Conservation (phyloP, 2,113 vertebrate species). For the Bubo bubo region DNA sequence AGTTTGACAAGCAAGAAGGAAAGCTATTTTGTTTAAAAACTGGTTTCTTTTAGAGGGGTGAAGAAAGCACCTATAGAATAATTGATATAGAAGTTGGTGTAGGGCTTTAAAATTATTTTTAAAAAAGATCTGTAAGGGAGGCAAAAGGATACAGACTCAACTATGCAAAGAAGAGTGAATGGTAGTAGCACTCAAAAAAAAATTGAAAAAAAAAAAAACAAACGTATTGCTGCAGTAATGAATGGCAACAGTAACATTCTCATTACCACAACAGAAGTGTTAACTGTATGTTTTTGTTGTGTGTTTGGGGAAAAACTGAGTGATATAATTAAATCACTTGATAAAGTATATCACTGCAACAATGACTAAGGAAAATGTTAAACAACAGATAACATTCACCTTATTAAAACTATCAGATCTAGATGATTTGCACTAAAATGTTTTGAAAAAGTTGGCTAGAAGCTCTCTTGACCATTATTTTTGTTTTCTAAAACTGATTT, state of each 20-base stretch:
- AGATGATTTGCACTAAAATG: not conserved
- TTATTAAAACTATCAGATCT: not conserved
- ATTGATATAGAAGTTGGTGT: not conserved
- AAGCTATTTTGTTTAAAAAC: not conserved
- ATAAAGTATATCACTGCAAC: not conserved
- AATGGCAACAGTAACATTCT: not conserved
- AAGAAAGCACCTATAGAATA: not conserved
- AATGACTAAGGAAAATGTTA: not conserved
- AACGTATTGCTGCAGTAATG: not conserved
- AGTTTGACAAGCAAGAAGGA: not conserved
- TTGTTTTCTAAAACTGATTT: not conserved
- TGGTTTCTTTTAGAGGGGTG: not conserved
- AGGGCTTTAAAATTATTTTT: not conserved
- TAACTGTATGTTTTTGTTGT: not conserved
- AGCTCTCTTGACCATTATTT: not conserved
- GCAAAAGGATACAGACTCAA: not conserved
- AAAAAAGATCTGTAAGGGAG: not conserved
- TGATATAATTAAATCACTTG: not conserved
- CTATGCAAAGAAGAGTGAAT: not conserved
- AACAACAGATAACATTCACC: not conserved
- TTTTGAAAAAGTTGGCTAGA: not conserved
- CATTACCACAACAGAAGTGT: not conserved
- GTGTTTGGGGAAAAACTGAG: not conserved
- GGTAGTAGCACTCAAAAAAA: not conserved
- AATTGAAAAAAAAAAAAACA: not conserved